These are phyloP conservation scores for Arrhamphus sclerolepis DNA, from an alignment of 2,797 vertebrate species.

Conservation along the genomic window DNA sequence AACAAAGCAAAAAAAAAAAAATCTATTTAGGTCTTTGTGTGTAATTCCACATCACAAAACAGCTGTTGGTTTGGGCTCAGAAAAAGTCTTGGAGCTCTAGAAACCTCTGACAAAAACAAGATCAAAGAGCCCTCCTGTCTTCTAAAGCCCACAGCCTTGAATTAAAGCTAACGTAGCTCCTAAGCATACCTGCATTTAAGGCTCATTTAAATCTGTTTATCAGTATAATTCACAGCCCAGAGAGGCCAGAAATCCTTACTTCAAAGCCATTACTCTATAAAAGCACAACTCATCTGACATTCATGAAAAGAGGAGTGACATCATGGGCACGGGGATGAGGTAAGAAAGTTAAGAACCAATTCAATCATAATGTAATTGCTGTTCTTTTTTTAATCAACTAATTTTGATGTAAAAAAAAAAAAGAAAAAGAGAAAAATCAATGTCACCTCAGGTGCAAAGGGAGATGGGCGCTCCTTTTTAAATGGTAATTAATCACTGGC, in stretches of 20 bases:
- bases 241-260: constrained; percentile 58
- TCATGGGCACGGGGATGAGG: constrained; percentile 8
- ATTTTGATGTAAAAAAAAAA: too few species aligned
- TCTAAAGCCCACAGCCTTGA: constrained; percentile 56
- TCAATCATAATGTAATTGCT: too few species aligned
- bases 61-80: constrained; percentile 29
- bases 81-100: constrained; percentile 44
- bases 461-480: too few species aligned
- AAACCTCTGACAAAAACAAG: constrained; percentile 65
- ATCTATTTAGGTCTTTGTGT: constrained; percentile 34
- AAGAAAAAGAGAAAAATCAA: too few species aligned
- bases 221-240: constrained; percentile 63
- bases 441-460: too few species aligned
- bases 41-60: constrained; percentile 38
- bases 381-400: too few species aligned
- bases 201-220: constrained; percentile 72
- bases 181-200: constrained; percentile 68
- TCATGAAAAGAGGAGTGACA: constrained; percentile 36
- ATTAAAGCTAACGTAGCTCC: constrained; percentile 60
- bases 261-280: constrained; percentile 58
- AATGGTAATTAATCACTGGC: too few species aligned
- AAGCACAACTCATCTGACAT: constrained; percentile 40
- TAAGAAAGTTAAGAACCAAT: not conserved
- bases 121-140: constrained; percentile 66
- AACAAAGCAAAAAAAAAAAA: too few species aligned